phyloP scores from a whole-genome alignment of 1,140 invertebrate genomes.

The Drosophila busckii region DNA sequence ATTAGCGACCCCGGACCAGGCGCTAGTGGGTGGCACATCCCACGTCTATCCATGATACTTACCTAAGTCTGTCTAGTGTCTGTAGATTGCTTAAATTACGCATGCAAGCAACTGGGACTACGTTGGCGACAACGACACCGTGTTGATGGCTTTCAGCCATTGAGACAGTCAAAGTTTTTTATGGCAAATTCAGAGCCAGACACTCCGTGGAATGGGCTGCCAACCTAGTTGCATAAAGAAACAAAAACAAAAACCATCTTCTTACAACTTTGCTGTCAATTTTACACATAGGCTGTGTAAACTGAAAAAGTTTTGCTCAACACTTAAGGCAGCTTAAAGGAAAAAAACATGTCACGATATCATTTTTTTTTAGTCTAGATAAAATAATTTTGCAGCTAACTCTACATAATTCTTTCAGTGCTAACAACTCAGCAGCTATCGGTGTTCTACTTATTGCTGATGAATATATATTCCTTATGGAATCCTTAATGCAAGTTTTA shows the following conservation, averaged over 20 bases:
- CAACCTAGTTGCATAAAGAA: background rate
- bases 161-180: constrained; percentile 72
- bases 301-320: constrained; percentile 54
- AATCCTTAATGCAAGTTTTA: too few species aligned
- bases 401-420: too few species aligned
- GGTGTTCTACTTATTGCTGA: too few species aligned
- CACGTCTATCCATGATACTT: constrained; percentile 3
- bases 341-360: constrained; percentile 29
- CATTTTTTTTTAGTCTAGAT: too few species aligned
- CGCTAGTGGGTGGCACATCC: background rate
- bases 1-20: constrained; percentile 40
- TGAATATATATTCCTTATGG: too few species aligned
- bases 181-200: constrained; percentile 63
- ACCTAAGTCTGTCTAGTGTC: constrained; percentile 45
- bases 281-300: constrained; percentile 43
- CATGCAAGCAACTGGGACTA: constrained; percentile 38
- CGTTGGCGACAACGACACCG: constrained; percentile 14
- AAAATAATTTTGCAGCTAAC: too few species aligned
- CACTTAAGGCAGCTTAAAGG: background rate
- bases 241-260: too few species aligned
- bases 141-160: constrained; percentile 67
- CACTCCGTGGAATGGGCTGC: constrained; percentile 31
- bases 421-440: too few species aligned
- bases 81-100: constrained; percentile 44
- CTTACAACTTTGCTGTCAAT: background rate